Evolutionary conservation across 53 echinoderm and acorn worm species (phyloP).

Genomic region (Holothuria scabra): DNA sequence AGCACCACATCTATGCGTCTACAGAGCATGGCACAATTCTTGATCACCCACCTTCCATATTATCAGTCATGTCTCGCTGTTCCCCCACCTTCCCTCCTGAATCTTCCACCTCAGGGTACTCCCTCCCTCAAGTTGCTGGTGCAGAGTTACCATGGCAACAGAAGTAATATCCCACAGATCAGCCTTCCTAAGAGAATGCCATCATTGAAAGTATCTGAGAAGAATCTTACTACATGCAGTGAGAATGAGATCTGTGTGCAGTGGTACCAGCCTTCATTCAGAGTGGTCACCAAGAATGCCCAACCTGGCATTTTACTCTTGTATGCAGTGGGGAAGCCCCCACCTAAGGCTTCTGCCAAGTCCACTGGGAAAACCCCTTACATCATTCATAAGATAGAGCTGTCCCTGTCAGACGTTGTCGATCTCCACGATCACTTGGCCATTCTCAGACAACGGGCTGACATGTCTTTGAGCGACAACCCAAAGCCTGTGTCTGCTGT

Average conservation of each 20-base stretch:
- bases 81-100: constrained; percentile 68
- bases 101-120: constrained; percentile 52
- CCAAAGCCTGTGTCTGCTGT: constrained; percentile 65
- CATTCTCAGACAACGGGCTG: constrained; percentile 81
- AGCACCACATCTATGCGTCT: constrained; percentile 67
- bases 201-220: constrained; percentile 52
- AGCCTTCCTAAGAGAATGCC: constrained; percentile 21
- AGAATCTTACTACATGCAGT: constrained; percentile 36
- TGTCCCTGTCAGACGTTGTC: constrained; percentile 61
- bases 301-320: constrained; percentile 60
- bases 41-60: constrained; percentile 62
- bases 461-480: constrained; percentile 81
- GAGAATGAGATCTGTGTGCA: constrained; percentile 90
- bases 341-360: constrained; percentile 24
- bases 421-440: constrained; percentile 81
- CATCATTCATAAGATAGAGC: constrained; percentile 59
- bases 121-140: constrained; percentile 10
- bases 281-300: constrained; percentile 15
- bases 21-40: constrained; percentile 72
- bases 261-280: constrained; percentile 88
- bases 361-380: neutral
- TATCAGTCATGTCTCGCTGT: constrained; percentile 75
- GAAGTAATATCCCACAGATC: constrained; percentile 34
- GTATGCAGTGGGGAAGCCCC: constrained; percentile 63
- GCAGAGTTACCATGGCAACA: constrained; percentile 19